Base-by-base conservation (phyloP, 2,888 invertebrate species). In the Nymphalis urticae region DNA sequence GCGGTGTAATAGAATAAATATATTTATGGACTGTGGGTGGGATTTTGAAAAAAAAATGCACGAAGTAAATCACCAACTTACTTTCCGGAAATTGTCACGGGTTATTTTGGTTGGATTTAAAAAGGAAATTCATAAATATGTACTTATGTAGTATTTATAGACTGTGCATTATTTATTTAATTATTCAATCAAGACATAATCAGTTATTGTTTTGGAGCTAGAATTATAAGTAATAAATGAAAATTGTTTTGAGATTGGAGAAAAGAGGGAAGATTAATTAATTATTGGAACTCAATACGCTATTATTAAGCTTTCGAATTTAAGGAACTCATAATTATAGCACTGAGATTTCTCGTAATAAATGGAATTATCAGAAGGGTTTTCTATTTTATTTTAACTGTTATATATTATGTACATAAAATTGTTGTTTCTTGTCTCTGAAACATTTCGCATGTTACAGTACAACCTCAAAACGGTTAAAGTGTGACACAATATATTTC, bases 401-500 rank as follows among this genome's bases (percentile, higher is more conserved):
- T 13, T 42, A 42, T 13, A 42, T 32, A 6, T 32, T 32, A 32
- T 53, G 24, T 53, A 53, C 13, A 24, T 13, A 13, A 53, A 13
- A 13, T 32, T 42, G 27, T 42, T 58, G n/a, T 42, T 36, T 42
- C 58, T 58, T 58, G 58, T 36, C 54, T 48, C 16, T 62, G 5
- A 58, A 67, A 67, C 62, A 62, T 67, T 24, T 13, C 21, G 32
- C n/a, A 53, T n/a, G 62, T 67, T 56, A 48, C 62, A 62, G 64
- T 21, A 48, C 16, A 51, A 61, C 64, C 66, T 64, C 62, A 65
- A 71, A 60, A 62, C 67, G 62, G 50, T 65, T 66, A 62, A 64
- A 67, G 59, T 70, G 61, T 70, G 65, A 62, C 71, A 72, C 78
- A 80, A 82, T 83, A 85, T 81, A 83, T 84, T 79, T 76, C 73